Conservation (phyloP, 2,888 invertebrate species). For the Caenorhabditis doughertyi region DNA sequence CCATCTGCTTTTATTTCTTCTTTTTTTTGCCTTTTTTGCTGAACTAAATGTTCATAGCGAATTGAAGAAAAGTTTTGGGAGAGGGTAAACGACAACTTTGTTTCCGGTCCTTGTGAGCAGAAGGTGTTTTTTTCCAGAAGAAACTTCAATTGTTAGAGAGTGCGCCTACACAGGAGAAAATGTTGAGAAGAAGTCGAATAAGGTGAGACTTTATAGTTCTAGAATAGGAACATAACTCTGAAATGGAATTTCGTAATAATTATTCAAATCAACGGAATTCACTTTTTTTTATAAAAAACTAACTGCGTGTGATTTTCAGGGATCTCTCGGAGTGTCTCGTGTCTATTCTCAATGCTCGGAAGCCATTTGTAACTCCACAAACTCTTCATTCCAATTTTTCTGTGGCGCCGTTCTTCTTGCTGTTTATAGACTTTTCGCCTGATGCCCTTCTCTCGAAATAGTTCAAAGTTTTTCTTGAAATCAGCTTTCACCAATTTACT, state of each 20-base stretch:
- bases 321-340: conserved; percentile 68
- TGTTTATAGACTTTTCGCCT: conserved; percentile 36
- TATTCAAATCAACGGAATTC: background rate
- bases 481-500: conserved; percentile 18
- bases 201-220: too few species aligned
- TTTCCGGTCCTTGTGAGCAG: background rate
- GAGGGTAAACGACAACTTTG: background rate
- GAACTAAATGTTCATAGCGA: background rate
- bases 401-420: conserved; percentile 24
- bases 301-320: conserved; percentile 50
- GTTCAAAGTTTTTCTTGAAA: background rate
- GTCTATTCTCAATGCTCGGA: conserved; percentile 68
- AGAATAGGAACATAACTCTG: too few species aligned
- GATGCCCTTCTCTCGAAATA: background rate
- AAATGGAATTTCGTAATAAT: too few species aligned
- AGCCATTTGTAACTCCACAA: conserved; percentile 67
- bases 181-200: conserved; percentile 67
- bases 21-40: background rate
- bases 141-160: conserved; percentile 70
- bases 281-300: background rate
- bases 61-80: background rate
- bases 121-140: conserved; percentile 62
- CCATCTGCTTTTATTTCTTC: background rate
- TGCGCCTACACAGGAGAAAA: conserved; percentile 76
- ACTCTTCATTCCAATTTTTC: conserved; percentile 41